Percentiles rank a stretch among this genome's conserved stretches.
Conservation (phyloP, 2,113 vertebrate species). For the Pterocles gutturalis region DNA sequence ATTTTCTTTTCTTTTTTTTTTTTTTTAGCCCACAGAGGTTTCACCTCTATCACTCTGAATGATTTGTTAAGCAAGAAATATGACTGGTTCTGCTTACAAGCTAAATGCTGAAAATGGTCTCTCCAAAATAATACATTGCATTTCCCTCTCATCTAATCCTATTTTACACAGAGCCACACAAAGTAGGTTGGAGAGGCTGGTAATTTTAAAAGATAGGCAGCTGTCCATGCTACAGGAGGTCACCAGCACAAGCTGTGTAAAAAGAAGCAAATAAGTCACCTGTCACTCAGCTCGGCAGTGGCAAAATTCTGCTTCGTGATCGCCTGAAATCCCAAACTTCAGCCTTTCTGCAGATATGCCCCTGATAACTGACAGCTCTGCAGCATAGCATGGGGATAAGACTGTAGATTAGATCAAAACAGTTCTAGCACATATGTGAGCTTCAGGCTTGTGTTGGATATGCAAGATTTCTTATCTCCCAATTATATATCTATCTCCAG, state of each 20-base stretch:
- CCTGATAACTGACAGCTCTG: conserved; percentile 10
- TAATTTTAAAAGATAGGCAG: conserved; percentile 54
- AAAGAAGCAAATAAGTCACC: conserved; percentile 47
- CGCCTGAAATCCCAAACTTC: conserved; percentile 17
- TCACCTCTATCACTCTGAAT: not conserved
- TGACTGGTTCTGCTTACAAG: not conserved
- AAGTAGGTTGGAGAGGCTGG: not conserved
- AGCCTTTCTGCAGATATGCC: not conserved
- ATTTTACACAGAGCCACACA: not conserved
- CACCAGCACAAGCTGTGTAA: not conserved
- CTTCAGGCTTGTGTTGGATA: not conserved
- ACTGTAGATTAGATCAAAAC: conserved; percentile 41
- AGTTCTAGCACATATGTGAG: not conserved
- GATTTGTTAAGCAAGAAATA: conserved; percentile 31
- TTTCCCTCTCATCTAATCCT: not conserved
- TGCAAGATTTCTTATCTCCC: conserved; percentile 22
- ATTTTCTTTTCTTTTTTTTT: not conserved
- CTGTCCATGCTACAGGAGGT: conserved; percentile 12
- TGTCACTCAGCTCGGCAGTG: conserved; percentile 44
- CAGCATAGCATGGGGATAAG: not conserved
- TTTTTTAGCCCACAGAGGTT: not conserved
- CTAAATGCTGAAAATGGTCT: conserved; percentile 19
- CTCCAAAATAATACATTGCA: conserved; percentile 1
- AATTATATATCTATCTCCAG: not conserved
- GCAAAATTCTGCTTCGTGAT: not conserved